These are phyloP conservation scores for Florisuga fusca DNA, from an alignment of 2,797 vertebrate species.

Conservation along the genomic window DNA sequence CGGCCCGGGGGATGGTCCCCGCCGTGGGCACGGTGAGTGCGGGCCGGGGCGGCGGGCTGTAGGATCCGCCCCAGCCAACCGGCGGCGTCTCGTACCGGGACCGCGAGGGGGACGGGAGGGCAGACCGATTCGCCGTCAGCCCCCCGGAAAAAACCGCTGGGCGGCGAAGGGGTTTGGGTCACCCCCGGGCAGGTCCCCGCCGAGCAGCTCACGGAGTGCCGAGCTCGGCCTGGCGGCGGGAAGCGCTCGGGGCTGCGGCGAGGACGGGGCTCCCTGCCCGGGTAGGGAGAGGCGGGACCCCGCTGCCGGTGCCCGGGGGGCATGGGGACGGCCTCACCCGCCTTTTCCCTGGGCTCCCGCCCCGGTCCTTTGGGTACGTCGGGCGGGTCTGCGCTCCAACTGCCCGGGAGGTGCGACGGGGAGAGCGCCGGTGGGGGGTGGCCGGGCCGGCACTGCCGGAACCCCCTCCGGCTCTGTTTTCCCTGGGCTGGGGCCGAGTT, in stretches of 20 bases:
- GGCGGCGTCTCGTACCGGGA: neutral
- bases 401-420: neutral
- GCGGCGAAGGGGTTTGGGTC: neutral
- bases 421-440: neutral
- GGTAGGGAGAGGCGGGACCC: neutral
- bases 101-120: neutral
- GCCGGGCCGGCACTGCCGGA: neutral
- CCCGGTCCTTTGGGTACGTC: neutral
- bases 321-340: neutral
- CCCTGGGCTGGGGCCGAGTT: neutral
- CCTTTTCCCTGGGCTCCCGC: neutral
- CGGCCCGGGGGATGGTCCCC: conserved; percentile 33
- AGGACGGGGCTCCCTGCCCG: neutral
- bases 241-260: neutral
- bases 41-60: neutral
- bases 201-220: neutral
- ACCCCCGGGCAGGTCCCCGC: neutral
- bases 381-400: neutral
- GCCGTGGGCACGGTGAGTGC: conserved; percentile 54
- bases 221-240: neutral
- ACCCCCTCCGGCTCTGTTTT: neutral
- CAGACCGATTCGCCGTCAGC: neutral
- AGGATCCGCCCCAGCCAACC: neutral
- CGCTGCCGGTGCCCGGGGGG: neutral
- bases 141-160: neutral